Base-by-base conservation (phyloP, 2,888 invertebrate genomes). In the Epistrophella euchroma region DNA sequence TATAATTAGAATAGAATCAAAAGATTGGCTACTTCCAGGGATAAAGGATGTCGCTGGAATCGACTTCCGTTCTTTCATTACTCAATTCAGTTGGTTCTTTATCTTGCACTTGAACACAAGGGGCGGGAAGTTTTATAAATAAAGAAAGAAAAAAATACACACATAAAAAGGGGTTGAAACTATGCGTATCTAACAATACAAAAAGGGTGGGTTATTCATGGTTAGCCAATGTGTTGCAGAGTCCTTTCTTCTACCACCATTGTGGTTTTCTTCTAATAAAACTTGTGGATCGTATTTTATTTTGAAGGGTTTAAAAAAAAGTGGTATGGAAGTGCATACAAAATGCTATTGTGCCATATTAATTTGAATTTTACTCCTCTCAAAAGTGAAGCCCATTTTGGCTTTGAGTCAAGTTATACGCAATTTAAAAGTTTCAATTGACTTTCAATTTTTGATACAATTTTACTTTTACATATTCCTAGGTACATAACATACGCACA, bases 381-480 rank as follows among this genome's bases (percentile, higher is more conserved):
- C 66, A 56, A 19, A 52, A 22, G 28, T 9, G 32, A 70, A 62
- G 70, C 45, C 47, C 28, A 64, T 79, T 79, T 79, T 79, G 83
- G 79, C 84, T 79, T 75, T 84, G 74, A 75, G 52, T 71, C 80
- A 71, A 80, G 58, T 50, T 64, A 37, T 58, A 71, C 28, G 37
- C 56, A 43, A 71, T 79, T 56, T 71, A 45, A 60, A 84, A 80
- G 80, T 80, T 84, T 75, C 64, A 80, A 80, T 84, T 75, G 70
- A 80, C 84, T 84, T 80, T 84, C 80, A 71, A 84, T 66, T 79
- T 75, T 75, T 75, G 71, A 71, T 84, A 66, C 17, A 80, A 56
- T 66, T 47, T 71, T 56, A 70, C 47, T 52, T 56, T 47, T 62
- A 37, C 78, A 74, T 70, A 74, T 68, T 78, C 22, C 45, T 64